These are phyloP conservation scores for Calliopum simillimum DNA, from an alignment of 2,888 invertebrate genomes.

Conservation along the genomic window DNA sequence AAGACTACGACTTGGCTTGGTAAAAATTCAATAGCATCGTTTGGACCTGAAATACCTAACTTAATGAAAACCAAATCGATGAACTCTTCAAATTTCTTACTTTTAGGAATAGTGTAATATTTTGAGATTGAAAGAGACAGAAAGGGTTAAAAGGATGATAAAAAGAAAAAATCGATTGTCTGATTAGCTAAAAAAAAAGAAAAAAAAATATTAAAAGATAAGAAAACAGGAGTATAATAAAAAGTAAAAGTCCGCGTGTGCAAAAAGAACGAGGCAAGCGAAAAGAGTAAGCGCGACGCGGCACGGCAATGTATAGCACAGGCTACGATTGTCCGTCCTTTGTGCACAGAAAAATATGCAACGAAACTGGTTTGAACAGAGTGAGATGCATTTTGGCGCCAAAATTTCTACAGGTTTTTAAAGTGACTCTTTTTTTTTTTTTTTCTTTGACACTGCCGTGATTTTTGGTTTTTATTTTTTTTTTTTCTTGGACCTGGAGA, in stretches of 20 bases:
- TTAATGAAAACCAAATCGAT: too few species aligned
- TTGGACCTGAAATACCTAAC: too few species aligned
- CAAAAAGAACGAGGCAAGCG: not conserved
- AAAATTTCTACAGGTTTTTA: constrained; percentile 36
- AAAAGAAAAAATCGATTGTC: not conserved
- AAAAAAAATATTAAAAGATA: not conserved
- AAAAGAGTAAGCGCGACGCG: not conserved
- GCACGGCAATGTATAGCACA: not conserved
- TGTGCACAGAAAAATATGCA: too few species aligned
- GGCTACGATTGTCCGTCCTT: not conserved
- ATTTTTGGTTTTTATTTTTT: not conserved
- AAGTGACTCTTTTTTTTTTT: not conserved
- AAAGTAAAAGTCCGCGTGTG: constrained; percentile 27
- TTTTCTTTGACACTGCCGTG: not conserved
- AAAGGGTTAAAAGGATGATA: too few species aligned
- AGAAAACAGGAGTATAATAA: constrained; percentile 1
- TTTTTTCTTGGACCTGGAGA: constrained; percentile 1
- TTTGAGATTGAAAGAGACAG: too few species aligned
- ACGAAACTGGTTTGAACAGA: constrained; percentile 10
- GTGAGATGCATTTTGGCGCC: constrained; percentile 34
- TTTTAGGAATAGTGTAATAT: too few species aligned
- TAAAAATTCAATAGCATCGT: too few species aligned
- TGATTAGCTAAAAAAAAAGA: not conserved
- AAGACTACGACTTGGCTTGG: not conserved
- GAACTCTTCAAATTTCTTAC: too few species aligned